Percentiles rank a stretch among this genome's conserved stretches.
Conservation (phyloP, 2,797 vertebrate genomes). For the Paratrypauchen microcephalus region DNA sequence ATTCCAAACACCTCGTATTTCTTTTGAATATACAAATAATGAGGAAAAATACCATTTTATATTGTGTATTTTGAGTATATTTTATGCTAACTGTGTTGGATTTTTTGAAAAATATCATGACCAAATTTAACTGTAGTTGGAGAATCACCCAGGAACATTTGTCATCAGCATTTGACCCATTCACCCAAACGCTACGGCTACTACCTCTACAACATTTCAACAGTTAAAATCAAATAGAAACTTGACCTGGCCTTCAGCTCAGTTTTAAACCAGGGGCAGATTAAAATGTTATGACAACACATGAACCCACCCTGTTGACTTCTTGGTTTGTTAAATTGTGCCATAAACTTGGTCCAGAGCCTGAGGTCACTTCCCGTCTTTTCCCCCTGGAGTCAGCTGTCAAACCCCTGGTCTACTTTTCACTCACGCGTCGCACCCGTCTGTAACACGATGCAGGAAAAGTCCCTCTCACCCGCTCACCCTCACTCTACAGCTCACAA, state of each 20-base stretch:
- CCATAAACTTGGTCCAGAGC: neutral
- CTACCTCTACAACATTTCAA: neutral
- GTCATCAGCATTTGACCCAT: too few relatives aligned
- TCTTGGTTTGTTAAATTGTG: neutral
- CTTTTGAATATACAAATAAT: too few relatives aligned
- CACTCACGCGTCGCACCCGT: neutral
- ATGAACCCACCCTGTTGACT: neutral
- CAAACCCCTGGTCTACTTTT: constrained; percentile 3
- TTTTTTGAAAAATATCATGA: too few relatives aligned
- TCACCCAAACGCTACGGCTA: too few relatives aligned
- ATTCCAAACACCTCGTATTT: too few relatives aligned
- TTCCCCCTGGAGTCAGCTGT: constrained; percentile 1
- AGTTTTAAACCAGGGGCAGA: neutral
- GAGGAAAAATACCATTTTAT: too few relatives aligned
- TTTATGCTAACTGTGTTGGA: too few relatives aligned
- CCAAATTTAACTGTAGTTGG: too few relatives aligned
- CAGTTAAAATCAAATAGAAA: neutral
- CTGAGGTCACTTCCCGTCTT: constrained; percentile 7
- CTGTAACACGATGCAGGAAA: constrained; percentile 5
- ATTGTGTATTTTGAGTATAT: too few relatives aligned
- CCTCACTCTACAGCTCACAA: neutral
- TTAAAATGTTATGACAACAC: constrained; percentile 43
- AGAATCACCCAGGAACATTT: too few relatives aligned
- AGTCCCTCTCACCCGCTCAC: neutral
- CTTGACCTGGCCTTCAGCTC: neutral